Percentiles rank a stretch among this genome's conserved stretches.
phyloP scores from a whole-genome alignment of 2,888 invertebrate species.

The Tuberolachnus salignus region DNA sequence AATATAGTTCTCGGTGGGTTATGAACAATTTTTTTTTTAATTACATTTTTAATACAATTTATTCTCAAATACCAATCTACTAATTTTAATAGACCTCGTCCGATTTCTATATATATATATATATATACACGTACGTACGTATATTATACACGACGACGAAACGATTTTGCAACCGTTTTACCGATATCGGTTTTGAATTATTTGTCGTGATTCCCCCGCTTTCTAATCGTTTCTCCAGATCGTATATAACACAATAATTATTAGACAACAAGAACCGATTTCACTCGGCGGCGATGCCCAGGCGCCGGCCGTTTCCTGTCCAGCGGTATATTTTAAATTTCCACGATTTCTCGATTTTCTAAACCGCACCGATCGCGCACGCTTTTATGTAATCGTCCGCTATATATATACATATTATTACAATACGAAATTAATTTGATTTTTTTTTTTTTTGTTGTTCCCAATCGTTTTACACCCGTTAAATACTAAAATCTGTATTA shows the following conservation, averaged over 20 bases:
- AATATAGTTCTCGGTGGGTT: background rate
- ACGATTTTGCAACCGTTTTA: constrained; percentile 32
- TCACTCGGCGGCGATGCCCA: constrained; percentile 32
- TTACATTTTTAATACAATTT: no score
- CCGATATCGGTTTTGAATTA: constrained; percentile 39
- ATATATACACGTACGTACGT: no score
- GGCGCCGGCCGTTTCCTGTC: constrained; percentile 33
- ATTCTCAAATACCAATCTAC: no score
- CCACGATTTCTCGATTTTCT: constrained; percentile 52
- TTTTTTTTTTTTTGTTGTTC: no score
- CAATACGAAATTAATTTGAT: background rate
- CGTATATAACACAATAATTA: constrained; percentile 33
- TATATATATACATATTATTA: no score
- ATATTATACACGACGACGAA: background rate
- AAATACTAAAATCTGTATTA: no score
- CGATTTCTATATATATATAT: constrained; percentile 5
- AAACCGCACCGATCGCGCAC: constrained; percentile 8
- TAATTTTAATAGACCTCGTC: background rate
- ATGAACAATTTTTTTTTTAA: background rate
- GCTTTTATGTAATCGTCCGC: constrained; percentile 33
- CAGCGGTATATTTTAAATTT: constrained; percentile 17
- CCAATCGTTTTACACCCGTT: no score
- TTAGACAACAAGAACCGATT: constrained; percentile 49
- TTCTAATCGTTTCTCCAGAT: constrained; percentile 48
- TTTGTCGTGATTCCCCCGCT: constrained; percentile 44